Conservation (phyloP, 2,888 invertebrate species). For the Anorthoa munda region DNA sequence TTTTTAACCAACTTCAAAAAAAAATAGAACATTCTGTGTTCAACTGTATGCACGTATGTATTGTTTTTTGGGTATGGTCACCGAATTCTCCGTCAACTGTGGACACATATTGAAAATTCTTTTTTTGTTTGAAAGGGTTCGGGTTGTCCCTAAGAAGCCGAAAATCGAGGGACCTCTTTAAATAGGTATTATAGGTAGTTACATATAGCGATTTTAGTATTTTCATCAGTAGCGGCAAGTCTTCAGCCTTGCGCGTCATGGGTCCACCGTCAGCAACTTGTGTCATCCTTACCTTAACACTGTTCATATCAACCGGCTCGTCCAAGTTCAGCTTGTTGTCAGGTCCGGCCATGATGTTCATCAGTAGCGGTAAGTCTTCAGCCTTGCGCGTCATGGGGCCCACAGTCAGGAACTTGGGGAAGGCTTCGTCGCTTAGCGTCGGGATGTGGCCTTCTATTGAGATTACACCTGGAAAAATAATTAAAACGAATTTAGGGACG, state of each 20-base stretch:
- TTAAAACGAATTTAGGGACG: not conserved
- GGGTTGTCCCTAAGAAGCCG: too few species aligned
- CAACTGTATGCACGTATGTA: too few species aligned
- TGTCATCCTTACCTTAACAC: conserved; percentile 81
- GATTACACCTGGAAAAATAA: conserved; percentile 84
- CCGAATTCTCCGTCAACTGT: too few species aligned
- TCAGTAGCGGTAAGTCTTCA: conserved; percentile 93
- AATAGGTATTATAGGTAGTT: too few species aligned
- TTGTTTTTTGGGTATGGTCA: too few species aligned
- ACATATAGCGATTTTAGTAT: too few species aligned
- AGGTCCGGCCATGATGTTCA: conserved; percentile 91
- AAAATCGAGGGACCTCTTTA: too few species aligned
- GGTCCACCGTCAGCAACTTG: conserved; percentile 92
- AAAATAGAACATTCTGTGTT: too few species aligned
- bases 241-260: conserved; percentile 95
- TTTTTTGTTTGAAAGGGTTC: too few species aligned
- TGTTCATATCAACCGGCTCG: conserved; percentile 86
- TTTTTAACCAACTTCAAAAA: too few species aligned
- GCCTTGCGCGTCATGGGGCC: conserved; percentile 96
- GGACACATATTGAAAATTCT: too few species aligned
- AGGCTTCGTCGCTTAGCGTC: conserved; percentile 84
- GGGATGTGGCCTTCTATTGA: conserved; percentile 92
- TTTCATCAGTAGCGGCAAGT: conserved; percentile 93
- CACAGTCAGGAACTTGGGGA: conserved; percentile 88
- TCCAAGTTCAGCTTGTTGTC: conserved; percentile 85